A percentile compares a stretch with the other conserved stretches of the same genome.
Evolutionary conservation across 2,113 vertebrate genomes (phyloP).

Genomic region (Sphaerodactylus townsendi): DNA sequence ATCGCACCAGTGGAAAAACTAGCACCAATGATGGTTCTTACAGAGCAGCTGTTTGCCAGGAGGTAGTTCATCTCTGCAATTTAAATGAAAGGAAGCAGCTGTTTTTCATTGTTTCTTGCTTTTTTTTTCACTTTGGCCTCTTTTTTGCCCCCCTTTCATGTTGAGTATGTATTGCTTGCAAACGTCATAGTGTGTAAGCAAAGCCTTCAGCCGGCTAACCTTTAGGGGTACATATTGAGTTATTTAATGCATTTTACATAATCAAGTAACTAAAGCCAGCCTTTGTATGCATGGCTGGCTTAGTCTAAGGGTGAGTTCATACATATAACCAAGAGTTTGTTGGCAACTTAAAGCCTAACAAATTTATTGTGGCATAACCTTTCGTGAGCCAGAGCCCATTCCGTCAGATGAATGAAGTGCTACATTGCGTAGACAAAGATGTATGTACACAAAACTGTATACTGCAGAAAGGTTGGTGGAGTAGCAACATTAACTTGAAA

Average conservation of each 20-base stretch:
- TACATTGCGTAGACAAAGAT: too few relatives aligned
- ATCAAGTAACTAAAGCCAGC: background rate
- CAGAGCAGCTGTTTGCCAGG: conserved; percentile 60
- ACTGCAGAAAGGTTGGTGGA: too few relatives aligned
- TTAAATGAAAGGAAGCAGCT: conserved; percentile 55
- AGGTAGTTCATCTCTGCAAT: conserved; percentile 35
- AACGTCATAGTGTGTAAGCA: background rate
- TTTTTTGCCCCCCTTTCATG: background rate
- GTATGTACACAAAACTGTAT: too few relatives aligned
- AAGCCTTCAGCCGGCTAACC: background rate
- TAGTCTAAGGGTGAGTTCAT: background rate
- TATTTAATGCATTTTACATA: background rate
- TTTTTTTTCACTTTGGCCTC: conserved; percentile 37
- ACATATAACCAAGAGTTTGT: too few relatives aligned
- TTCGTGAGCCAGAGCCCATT: too few relatives aligned
- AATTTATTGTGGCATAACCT: too few relatives aligned
- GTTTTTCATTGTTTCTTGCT: conserved; percentile 52
- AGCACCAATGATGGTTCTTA: conserved; percentile 35
- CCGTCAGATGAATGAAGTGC: too few relatives aligned
- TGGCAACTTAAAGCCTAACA: too few relatives aligned
- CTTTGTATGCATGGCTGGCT: background rate
- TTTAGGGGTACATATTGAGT: conserved; percentile 12
- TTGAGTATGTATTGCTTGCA: conserved; percentile 46
- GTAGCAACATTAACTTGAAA: too few relatives aligned
- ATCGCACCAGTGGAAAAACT: conserved; percentile 51